Evolutionary conservation across 1,140 invertebrate species (phyloP).

Genomic region (Hirudo medicinalis): DNA sequence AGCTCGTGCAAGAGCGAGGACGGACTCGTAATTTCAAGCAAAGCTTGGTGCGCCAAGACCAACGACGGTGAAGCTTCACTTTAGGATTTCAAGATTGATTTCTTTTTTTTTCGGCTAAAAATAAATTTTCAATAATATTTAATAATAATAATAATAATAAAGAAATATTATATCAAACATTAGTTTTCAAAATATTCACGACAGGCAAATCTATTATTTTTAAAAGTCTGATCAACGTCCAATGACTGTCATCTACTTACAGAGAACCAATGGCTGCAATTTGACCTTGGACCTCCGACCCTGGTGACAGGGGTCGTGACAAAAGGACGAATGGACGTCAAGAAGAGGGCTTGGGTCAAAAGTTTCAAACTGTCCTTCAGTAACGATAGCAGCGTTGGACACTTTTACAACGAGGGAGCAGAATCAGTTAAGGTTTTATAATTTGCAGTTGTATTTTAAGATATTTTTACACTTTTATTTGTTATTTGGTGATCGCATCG

Average conservation of each 20-base stretch:
- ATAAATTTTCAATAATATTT: too few species aligned
- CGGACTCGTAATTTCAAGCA: slow-evolving; percentile 45
- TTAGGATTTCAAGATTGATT: too few species aligned
- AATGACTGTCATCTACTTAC: slow-evolving; percentile 7
- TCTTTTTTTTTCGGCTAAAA: too few species aligned
- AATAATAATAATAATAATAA: too few species aligned
- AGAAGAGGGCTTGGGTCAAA: slow-evolving; percentile 46
- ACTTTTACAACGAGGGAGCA: slow-evolving; percentile 43
- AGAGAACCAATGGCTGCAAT: slow-evolving; percentile 49
- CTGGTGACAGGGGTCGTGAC: slow-evolving; percentile 47
- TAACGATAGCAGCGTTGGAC: slow-evolving; percentile 48
- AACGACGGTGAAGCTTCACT: slow-evolving; percentile 39
- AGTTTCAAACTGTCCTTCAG: slow-evolving; percentile 48
- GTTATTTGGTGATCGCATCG: too few species aligned
- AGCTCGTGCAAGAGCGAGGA: slow-evolving; percentile 47
- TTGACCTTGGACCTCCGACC: slow-evolving; percentile 49
- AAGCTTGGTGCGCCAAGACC: slow-evolving; percentile 48
- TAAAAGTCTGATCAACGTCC: too few species aligned
- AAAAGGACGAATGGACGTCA: slow-evolving; percentile 46
- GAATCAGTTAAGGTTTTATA: too few species aligned
- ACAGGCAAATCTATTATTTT: too few species aligned
- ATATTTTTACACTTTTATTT: too few species aligned
- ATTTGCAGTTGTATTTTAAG: too few species aligned
- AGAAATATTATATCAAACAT: too few species aligned
- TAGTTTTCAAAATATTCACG: too few species aligned